A percentile compares a stretch with the other conserved stretches of the same genome.
Conservation (phyloP, 2,888 invertebrate species). For the Yponomeuta evonymella region DNA sequence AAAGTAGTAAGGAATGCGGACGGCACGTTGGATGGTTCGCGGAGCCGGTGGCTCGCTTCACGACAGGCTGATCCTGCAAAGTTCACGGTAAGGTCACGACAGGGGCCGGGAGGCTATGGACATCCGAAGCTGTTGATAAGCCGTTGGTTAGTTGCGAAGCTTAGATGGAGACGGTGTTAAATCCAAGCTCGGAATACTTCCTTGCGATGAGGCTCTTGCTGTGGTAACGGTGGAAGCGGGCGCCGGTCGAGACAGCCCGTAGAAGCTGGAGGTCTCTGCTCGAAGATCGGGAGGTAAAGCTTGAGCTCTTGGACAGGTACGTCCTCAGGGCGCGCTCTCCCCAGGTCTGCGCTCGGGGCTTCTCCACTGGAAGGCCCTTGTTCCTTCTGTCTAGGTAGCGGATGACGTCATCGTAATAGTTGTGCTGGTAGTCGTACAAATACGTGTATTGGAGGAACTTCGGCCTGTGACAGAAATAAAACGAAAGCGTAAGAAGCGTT, state of each 20-base stretch:
- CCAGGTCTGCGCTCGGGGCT: slow-evolving; percentile 90
- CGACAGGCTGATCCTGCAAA: slow-evolving; percentile 71
- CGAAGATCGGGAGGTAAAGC: slow-evolving; percentile 79
- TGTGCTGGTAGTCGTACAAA: slow-evolving; percentile 88
- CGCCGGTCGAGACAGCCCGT: slow-evolving; percentile 79
- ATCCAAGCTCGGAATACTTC: slow-evolving; percentile 79
- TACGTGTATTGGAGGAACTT: slow-evolving; percentile 88
- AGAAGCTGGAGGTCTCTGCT: slow-evolving; percentile 76
- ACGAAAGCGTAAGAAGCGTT: slow-evolving; percentile 12
- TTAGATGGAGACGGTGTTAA: slow-evolving; percentile 68
- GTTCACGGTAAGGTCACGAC: slow-evolving; percentile 66
- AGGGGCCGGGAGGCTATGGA: slow-evolving; percentile 32
- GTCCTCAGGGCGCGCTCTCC: slow-evolving; percentile 87
- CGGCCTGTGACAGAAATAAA: slow-evolving; percentile 72
- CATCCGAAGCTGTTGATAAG: slow-evolving; percentile 56
- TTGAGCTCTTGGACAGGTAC: slow-evolving; percentile 80
- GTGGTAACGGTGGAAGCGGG: slow-evolving; percentile 83
- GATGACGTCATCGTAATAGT: slow-evolving; percentile 91
- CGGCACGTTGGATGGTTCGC: slow-evolving; percentile 32
- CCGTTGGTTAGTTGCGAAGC: slow-evolving; percentile 62
- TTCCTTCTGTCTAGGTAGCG: slow-evolving; percentile 87
- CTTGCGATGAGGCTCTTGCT: slow-evolving; percentile 84
- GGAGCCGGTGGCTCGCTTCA: slow-evolving; percentile 37
- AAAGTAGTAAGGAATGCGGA: slow-evolving; percentile 59
- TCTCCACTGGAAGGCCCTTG: slow-evolving; percentile 80